A percentile compares a stretch with the other conserved stretches of the same genome.
Conservation (phyloP, 2,888 invertebrate species). For the Allolobophora icterica region DNA sequence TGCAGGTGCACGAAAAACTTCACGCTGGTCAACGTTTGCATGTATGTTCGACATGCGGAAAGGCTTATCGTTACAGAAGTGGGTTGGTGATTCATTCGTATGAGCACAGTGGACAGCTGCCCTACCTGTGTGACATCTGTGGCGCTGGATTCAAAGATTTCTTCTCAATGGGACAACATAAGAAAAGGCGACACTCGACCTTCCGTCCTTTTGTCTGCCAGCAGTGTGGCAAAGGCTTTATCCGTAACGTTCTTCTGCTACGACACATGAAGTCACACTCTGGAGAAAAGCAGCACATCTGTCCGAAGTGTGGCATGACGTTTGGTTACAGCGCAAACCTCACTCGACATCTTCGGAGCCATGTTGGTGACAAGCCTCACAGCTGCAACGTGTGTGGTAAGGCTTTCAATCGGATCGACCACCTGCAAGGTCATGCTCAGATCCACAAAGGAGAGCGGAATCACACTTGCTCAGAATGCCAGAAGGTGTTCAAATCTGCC, state of each 20-base stretch:
- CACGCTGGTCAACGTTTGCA: neutral
- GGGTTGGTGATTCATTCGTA: conserved; percentile 21
- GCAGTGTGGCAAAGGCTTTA: conserved; percentile 19
- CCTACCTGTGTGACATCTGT: neutral
- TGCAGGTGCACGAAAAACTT: neutral
- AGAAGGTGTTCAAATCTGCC: neutral
- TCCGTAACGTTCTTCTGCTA: conserved; percentile 12
- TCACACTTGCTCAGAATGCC: neutral
- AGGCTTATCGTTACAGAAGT: conserved; percentile 11
- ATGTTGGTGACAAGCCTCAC: neutral
- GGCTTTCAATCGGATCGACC: conserved; percentile 20
- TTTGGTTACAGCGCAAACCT: conserved; percentile 7
- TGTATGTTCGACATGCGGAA: conserved; percentile 13
- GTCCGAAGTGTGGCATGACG: conserved; percentile 24
- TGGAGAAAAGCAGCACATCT: conserved; percentile 1
- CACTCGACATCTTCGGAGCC: conserved; percentile 13
- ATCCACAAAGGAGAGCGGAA: neutral
- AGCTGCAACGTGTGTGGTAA: neutral
- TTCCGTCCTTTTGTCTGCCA: neutral
- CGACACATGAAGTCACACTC: neutral
- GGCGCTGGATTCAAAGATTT: conserved; percentile 7
- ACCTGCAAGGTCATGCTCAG: neutral
- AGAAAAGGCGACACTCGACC: conserved; percentile 23
- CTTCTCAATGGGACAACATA: conserved; percentile 22
- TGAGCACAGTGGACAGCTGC: conserved; percentile 9